Percentiles rank a stretch among this genome's conserved stretches.
Evolutionary conservation across 1,140 invertebrate genomes (phyloP).

Genomic region (Drosophila melanica): DNA sequence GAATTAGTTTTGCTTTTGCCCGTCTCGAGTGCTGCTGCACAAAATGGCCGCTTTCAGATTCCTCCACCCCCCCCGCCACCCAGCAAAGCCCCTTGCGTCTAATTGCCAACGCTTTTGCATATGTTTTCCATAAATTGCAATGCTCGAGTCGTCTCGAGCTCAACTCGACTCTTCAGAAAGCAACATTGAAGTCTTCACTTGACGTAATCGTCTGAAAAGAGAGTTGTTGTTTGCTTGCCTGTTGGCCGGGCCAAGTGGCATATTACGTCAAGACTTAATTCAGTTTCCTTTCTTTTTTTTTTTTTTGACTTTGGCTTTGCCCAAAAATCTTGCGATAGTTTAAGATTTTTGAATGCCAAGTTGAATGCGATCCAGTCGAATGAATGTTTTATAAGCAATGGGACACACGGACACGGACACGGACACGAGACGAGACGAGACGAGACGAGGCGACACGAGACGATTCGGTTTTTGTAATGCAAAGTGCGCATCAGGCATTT

Average conservation of each 20-base stretch:
- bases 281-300: slow-evolving; percentile 3
- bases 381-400: slow-evolving; percentile 52
- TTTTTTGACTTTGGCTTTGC: neutral
- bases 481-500: slow-evolving; percentile 79
- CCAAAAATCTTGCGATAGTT: slow-evolving; percentile 9
- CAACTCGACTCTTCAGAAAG: neutral
- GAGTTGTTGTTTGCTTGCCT: slow-evolving; percentile 19
- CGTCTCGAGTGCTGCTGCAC: slow-evolving; percentile 35
- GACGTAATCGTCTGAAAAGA: slow-evolving; percentile 27
- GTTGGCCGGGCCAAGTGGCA: slow-evolving; percentile 15
- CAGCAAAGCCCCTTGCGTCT: neutral
- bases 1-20: slow-evolving; percentile 36
- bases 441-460: slow-evolving; percentile 10
- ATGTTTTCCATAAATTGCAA: slow-evolving; percentile 47
- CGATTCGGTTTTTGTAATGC: slow-evolving; percentile 65
- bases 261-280: slow-evolving; percentile 22
- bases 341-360: slow-evolving; percentile 52
- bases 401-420: no score
- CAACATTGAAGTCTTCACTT: slow-evolving; percentile 14
- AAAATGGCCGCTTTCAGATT: slow-evolving; percentile 20
- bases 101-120: slow-evolving; percentile 43
- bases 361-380: slow-evolving; percentile 45
- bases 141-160: slow-evolving; percentile 5
- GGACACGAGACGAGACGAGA: neutral
- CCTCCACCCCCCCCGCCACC: no score